Conservation (phyloP, 2,888 invertebrate genomes). For the Xestia ashworthii region DNA sequence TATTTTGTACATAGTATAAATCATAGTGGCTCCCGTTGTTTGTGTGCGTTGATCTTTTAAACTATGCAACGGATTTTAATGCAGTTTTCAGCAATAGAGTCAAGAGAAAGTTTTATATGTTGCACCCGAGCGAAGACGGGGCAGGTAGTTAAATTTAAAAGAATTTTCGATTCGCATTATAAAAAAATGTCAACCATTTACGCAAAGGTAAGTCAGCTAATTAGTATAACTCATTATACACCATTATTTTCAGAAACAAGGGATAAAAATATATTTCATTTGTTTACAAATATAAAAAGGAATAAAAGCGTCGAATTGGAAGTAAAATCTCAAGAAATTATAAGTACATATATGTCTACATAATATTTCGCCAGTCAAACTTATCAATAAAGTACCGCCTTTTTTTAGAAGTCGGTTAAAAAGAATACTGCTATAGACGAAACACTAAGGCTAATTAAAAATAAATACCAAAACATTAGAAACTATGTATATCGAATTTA, state of each 20-base stretch:
- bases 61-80: too few species aligned
- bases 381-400: constrained; percentile 14
- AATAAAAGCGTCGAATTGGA: not conserved
- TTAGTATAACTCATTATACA: not conserved
- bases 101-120: too few species aligned
- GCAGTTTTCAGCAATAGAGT: too few species aligned
- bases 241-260: not conserved
- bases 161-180: too few species aligned
- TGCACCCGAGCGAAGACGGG: too few species aligned
- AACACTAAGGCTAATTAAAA: constrained; percentile 44
- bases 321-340: not conserved
- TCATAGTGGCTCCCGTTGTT: too few species aligned
- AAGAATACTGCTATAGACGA: constrained; percentile 36
- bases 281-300: not conserved
- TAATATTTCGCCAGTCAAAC: constrained; percentile 14
- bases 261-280: not conserved
- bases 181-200: too few species aligned
- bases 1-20: too few species aligned
- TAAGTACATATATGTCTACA: constrained; percentile 4
- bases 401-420: not conserved
- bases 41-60: too few species aligned
- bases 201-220: too few species aligned
- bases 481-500: constrained; percentile 29
- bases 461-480: constrained; percentile 53
- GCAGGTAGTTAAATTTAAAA: too few species aligned